Conservation (phyloP, 2,888 invertebrate species). For the Eupithecia abbreviata region DNA sequence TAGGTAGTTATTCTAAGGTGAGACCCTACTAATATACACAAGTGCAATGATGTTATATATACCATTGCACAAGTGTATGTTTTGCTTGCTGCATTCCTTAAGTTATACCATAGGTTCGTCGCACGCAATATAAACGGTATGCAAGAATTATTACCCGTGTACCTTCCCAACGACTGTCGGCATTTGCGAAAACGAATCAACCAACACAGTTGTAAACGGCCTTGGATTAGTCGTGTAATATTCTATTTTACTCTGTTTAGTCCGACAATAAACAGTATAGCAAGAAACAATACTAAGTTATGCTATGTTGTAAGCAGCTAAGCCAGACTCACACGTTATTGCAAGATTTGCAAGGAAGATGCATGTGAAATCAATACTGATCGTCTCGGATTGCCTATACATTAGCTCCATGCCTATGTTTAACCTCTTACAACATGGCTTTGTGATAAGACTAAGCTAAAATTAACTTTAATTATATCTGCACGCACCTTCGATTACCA, state of each 20-base stretch:
- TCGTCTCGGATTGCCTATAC: slow-evolving; percentile 47
- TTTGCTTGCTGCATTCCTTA: not conserved
- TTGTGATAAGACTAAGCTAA: slow-evolving; percentile 36
- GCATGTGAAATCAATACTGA: slow-evolving; percentile 51
- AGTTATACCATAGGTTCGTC: slow-evolving; percentile 52
- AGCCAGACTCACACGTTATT: slow-evolving; percentile 26
- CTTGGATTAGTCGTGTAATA: slow-evolving; percentile 53
- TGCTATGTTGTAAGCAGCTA: slow-evolving; percentile 31
- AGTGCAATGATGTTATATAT: too few relatives aligned
- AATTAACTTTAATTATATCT: slow-evolving; percentile 29
- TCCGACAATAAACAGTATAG: slow-evolving; percentile 24
- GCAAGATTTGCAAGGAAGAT: slow-evolving; percentile 39
- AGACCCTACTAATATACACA: not conserved
- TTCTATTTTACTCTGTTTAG: slow-evolving; percentile 38
- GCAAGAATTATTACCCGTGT: slow-evolving; percentile 60
- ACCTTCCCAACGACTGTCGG: slow-evolving; percentile 41
- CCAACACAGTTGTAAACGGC: slow-evolving; percentile 47
- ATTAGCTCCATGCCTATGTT: slow-evolving; percentile 56
- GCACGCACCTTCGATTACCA: slow-evolving; percentile 17
- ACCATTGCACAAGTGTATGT: not conserved
- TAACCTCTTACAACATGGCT: slow-evolving; percentile 60
- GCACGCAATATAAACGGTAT: slow-evolving; percentile 46
- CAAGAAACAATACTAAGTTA: slow-evolving; percentile 22
- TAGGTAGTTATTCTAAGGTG: not conserved
- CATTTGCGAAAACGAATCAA: slow-evolving; percentile 61